Evolutionary conservation across 2,888 invertebrate species (phyloP).

Genomic region (Stenodera caucasica): DNA sequence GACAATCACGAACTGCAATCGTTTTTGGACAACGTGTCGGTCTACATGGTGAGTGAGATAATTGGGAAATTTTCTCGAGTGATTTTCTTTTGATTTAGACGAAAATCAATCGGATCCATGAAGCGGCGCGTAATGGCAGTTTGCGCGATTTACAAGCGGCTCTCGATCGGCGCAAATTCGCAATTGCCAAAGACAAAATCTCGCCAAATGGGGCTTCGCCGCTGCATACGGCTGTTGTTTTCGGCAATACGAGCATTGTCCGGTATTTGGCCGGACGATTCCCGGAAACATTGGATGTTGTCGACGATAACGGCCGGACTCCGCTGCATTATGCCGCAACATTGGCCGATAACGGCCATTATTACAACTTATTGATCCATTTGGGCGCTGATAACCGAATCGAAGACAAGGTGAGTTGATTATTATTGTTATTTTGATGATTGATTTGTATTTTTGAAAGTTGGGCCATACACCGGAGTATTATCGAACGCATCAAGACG

Average conservation of each 20-base stretch:
- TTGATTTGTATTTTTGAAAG: conserved; percentile 54
- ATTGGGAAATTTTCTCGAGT: neutral
- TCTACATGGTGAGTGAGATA: conserved; percentile 71
- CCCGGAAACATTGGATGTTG: conserved; percentile 79
- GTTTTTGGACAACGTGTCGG: conserved; percentile 84
- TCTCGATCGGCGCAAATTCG: conserved; percentile 86
- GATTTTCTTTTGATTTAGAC: conserved; percentile 59
- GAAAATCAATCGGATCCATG: conserved; percentile 87
- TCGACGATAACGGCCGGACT: conserved; percentile 78
- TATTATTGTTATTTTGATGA: neutral
- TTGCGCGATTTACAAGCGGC: conserved; percentile 82
- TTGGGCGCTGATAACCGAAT: conserved; percentile 83
- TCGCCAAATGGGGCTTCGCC: conserved; percentile 85
- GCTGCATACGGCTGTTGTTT: conserved; percentile 82
- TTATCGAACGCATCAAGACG: conserved; percentile 69
- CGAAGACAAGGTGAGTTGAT: conserved; percentile 72
- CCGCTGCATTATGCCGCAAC: conserved; percentile 87
- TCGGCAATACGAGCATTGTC: conserved; percentile 79
- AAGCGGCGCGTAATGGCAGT: conserved; percentile 82
- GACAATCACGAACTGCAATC: conserved; percentile 79
- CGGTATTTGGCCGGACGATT: conserved; percentile 76
- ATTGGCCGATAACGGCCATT: conserved; percentile 82
- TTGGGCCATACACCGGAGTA: conserved; percentile 78
- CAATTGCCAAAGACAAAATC: conserved; percentile 80
- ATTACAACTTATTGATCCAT: conserved; percentile 81